A percentile compares a stretch with the other conserved stretches of the same genome.
phyloP scores from a whole-genome alignment of 2,888 invertebrate species.

The Ectemnius cavifrons region DNA sequence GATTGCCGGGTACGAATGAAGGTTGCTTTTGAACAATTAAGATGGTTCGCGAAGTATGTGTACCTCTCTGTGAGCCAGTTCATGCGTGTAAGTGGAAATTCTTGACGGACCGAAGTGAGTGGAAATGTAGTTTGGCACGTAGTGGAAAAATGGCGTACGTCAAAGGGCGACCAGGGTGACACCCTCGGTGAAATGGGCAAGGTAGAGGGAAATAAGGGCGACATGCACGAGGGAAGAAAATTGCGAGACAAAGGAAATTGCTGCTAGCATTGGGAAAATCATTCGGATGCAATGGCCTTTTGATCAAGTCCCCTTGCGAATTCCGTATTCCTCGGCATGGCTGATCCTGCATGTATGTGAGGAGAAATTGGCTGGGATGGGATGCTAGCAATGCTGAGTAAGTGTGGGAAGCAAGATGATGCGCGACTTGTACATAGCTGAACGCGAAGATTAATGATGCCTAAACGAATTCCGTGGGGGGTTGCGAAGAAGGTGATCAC shows the following conservation, averaged over 20 bases:
- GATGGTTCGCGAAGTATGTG: too few relatives aligned
- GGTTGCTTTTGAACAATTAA: too few relatives aligned
- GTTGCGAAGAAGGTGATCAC: constrained; percentile 38
- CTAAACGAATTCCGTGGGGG: constrained; percentile 13
- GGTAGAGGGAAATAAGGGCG: background rate
- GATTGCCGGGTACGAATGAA: too few relatives aligned
- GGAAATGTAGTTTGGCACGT: too few relatives aligned
- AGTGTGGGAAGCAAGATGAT: constrained; percentile 39
- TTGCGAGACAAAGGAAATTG: constrained; percentile 8
- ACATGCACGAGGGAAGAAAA: background rate
- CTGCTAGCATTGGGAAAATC: background rate
- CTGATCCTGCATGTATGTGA: too few relatives aligned
- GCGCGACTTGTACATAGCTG: constrained; percentile 31
- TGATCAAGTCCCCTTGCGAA: background rate
- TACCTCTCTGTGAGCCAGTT: constrained; percentile 24
- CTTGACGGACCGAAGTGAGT: background rate
- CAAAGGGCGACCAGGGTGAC: background rate
- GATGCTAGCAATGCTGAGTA: constrained; percentile 4
- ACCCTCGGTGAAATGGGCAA: background rate
- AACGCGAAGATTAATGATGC: constrained; percentile 49
- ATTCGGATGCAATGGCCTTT: background rate
- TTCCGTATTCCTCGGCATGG: too few relatives aligned
- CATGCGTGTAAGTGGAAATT: constrained; percentile 12
- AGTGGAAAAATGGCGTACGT: background rate
- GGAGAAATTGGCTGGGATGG: too few relatives aligned